Evolutionary conservation across 2,888 invertebrate species (phyloP).

Genomic region (Pheosia gnoma): DNA sequence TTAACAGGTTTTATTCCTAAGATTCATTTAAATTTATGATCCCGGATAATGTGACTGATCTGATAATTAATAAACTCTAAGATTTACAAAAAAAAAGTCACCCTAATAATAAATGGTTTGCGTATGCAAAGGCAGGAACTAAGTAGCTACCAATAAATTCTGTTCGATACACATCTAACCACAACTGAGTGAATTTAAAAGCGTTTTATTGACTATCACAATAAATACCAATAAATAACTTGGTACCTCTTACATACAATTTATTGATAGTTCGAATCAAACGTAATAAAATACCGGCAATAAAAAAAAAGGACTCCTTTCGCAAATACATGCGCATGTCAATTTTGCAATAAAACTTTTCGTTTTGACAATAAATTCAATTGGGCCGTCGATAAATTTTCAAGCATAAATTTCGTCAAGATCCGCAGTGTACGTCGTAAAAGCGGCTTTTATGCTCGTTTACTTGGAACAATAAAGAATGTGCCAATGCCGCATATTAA

Average conservation of each 20-base stretch:
- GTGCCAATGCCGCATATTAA: slow-evolving; percentile 42
- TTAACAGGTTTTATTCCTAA: neutral
- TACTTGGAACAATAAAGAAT: slow-evolving; percentile 51
- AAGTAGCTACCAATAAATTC: no score
- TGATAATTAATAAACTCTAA: no score
- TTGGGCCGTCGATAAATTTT: slow-evolving; percentile 69
- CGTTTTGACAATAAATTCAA: slow-evolving; percentile 74
- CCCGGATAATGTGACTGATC: no score
- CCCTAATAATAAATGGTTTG: no score
- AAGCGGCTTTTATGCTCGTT: slow-evolving; percentile 56
- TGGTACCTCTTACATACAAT: neutral
- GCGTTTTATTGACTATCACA: neutral
- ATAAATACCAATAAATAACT: neutral
- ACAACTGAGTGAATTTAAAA: neutral
- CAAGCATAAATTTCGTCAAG: slow-evolving; percentile 64
- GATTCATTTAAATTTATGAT: no score
- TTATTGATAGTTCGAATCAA: neutral
- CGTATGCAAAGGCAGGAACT: no score
- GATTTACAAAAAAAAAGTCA: no score
- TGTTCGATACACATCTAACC: neutral
- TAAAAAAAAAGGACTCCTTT: slow-evolving; percentile 26
- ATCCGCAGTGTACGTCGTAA: slow-evolving; percentile 62
- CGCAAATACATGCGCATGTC: slow-evolving; percentile 45
- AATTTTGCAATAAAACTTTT: slow-evolving; percentile 63
- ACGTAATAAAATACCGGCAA: slow-evolving; percentile 12